These are phyloP conservation scores for Phalacrocorax aristotelis DNA, from an alignment of 2,113 vertebrate species.

Conservation along the genomic window DNA sequence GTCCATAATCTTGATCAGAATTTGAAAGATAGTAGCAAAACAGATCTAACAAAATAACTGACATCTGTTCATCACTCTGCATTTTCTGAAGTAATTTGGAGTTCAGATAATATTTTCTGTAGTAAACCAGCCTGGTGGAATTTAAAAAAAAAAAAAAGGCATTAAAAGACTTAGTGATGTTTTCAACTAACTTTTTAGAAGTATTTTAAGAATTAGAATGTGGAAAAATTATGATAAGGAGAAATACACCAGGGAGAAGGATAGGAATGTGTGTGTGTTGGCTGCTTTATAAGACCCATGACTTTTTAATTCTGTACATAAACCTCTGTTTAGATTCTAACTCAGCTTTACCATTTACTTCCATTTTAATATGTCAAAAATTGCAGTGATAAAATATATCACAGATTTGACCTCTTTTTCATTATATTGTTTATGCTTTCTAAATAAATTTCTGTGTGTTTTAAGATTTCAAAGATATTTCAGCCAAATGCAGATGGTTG, in stretches of 20 bases:
- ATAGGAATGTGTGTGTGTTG: neutral
- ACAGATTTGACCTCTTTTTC: neutral
- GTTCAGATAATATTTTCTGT: neutral
- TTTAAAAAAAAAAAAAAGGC: neutral
- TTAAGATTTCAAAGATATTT: neutral
- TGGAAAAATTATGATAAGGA: neutral
- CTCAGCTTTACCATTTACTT: neutral
- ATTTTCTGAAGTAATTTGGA: neutral
- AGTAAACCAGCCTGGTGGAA: neutral
- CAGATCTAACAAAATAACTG: neutral
- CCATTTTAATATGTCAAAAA: neutral
- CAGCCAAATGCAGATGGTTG: neutral
- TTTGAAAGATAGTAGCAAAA: neutral
- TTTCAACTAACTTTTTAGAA: neutral
- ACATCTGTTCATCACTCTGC: neutral
- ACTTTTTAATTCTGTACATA: neutral
- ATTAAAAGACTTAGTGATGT: neutral
- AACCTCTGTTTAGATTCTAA: neutral
- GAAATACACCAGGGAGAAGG: neutral
- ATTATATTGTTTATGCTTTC: neutral
- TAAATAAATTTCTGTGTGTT: neutral
- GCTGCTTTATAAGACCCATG: neutral
- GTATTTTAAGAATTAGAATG: neutral
- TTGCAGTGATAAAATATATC: neutral
- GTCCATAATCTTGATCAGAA: neutral